Evolutionary conservation across 1,140 invertebrate genomes (phyloP), one percentile per base, ranked within the genome.

Genomic region (Berghia stephanieae): DNA sequence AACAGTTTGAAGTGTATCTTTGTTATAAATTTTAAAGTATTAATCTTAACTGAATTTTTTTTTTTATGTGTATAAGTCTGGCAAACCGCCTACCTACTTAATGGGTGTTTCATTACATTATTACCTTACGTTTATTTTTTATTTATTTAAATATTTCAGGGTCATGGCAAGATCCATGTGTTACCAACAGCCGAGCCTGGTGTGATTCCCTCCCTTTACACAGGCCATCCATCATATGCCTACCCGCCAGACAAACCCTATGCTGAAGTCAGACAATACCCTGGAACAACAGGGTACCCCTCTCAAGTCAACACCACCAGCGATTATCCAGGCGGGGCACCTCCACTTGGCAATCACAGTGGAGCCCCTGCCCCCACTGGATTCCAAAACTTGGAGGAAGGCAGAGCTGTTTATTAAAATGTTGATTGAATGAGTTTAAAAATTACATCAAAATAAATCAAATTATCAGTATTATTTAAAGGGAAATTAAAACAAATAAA

Each of bases 221-320:
- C 87, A 0, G 84, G 87, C 13, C 88, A 89, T 63, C 88, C 88
- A 57, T 87, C 87, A 0, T 89, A 88, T 79, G 86, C 87, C 24
- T 89, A 88, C 75, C 86, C 87, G 24, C 43, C 75, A 16, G 88
- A 87, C 77, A 84, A 80, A 43, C 81, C 81, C 40, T 89, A 88
- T 72, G 82, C 80, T 31, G 81, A 88, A 27, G 82, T 83, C 36
- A 78, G 85, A 13, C 82, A 81, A n/a, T 89, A 88, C 78, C 87
- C 88, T 18, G 86, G 87, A 0, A 81, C 72, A 27, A 66, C 78
- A 34, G 80, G 80, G 13, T 82, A 74, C 70, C 83, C 83, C 8
- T 52, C 81, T n/a, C 69, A 77, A 16, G 40, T 75, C 13, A 49
- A 44, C 24, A 71, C 74, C 6, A 73, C 77, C 42, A 79, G 70